Base-by-base conservation (phyloP, 2,113 vertebrate species). In the Donacobius atricapilla region DNA sequence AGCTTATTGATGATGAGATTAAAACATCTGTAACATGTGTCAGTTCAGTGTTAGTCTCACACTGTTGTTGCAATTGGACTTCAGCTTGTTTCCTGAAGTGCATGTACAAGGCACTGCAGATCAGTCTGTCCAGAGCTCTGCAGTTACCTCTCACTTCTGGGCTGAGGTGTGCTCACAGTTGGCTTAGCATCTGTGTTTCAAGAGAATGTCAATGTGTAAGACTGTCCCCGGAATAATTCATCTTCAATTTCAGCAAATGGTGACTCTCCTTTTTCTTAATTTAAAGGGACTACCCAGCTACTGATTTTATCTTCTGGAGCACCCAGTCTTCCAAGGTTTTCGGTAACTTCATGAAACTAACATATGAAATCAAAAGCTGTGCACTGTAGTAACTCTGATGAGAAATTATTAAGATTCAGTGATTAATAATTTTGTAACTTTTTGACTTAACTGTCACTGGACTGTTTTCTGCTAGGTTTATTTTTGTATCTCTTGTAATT, bases 401-500 rank as follows among this genome's bases (percentile, higher is more conserved):
- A 61, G 35, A 81, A 70, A 30, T 77, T 89, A 39, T 51, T 80
- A 81, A 90, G 47, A 86, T 89, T 92, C 27, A 44, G 30, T 58
- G 47, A 58, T 83, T 87, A 70, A 92, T 66, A 11, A 23, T 94
- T 92, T 61, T 48, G 9, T 83, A 93, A 71, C 94, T 93, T 97
- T 93, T 81, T 92, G 93, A 87, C 89, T 95, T 93, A 95, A 83
- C 33, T 7, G 0, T 73, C 76, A 37, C 47, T 30, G 53, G 45
- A 25, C 78, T 47, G 6, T 87, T 90, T 90, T 87, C 33, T 83
- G 15, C n/a, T 66, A 72, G 24, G 51, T 87, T 94, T 96, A 84
- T 94, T 96, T 95, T 94, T 95, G 60, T 42, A 84, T 89, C 5
- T 2, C 51, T 92, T 75, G 51, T 87, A 75, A 81, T 89, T 94